Evolutionary conservation across 2,113 vertebrate genomes (phyloP), one percentile per base, ranked within the genome.

Genomic region (Pedetes capensis): DNA sequence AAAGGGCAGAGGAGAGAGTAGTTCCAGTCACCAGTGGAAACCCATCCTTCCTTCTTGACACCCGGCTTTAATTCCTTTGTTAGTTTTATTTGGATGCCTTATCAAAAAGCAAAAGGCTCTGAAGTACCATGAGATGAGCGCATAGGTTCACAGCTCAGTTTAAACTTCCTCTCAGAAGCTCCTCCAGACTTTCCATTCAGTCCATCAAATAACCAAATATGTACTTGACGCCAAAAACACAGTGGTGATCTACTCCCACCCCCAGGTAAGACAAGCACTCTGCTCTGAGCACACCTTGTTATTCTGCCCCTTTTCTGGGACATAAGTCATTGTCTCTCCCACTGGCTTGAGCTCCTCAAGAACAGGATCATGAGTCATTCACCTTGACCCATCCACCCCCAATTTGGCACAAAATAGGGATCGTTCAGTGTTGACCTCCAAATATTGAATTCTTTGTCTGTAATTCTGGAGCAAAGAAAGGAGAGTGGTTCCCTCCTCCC

Each of bases 51-150:
- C 57, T 87, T 49, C 34, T 37, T 95, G 66, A 80, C 57, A 55
- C 47, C 34, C 64, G 29, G n/a, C 75, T 91, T 93, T 69, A 76
- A 87, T 91, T 90, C 42, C 25, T 91, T 76, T 7, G 34, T 93
- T 89, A 72, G 59, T 8, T 87, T 91, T 68, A 75, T 87, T 87
- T 95, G 75, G n/a, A 93, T 93, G 39, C 53, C 61, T 95, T 93
- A 81, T 63, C 75, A 90, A 74, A 86, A 91, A 81, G 51, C 34
- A 79, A 59, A 80, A 69, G 11, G 25, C 49, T 87, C 23, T 69
- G 87, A n/a, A 69, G 53, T 74, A 61, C 13, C 59, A 42, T 80
- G 57, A 89, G 10, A 51, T 61, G n/a, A 86, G 69, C 59, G 37
- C 61, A 14, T 32, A 55, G 66, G 29, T 37, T 27, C 39, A 74